Evolutionary conservation across 2,888 invertebrate genomes (phyloP), one percentile per base, ranked within the genome.

Genomic region (Gonocerus acuteangulatus): DNA sequence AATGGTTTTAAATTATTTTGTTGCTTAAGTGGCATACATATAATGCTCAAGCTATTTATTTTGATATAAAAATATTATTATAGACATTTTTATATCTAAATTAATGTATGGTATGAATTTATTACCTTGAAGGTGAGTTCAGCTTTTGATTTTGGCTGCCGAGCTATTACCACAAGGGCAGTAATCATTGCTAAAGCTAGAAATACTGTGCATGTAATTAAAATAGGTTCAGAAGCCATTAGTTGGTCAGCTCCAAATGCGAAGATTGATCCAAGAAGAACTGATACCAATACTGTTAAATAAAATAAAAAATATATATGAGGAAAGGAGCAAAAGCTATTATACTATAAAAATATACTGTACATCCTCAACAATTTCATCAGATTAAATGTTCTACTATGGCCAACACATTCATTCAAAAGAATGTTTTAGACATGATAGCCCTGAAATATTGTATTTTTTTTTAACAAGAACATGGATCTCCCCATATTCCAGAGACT

Each of bases 121-220:
- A 70, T 71, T 71, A 86, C 89, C 76, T 83, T 86, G 70, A 90
- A 90, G 2, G 86, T 79, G 48, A 90, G 75, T 62, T 84, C 74
- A 1, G 75, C 71, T 4, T 76, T 71, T 9, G 82, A 80, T 48
- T 78, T 73, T 0, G 90, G 90, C 74, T 90, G 90, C 16, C 64
- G 54, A n/a, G 52, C 62, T 11, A 64, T 59, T 16, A 64, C 52
- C 19, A 34, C 52, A 13, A 52, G 21, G 13, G 52, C 52, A 7
- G 21, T 39, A 2, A 52, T 15, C 52, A 52, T 52, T 15, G 36
- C 36, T 15, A 45, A 1, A 23, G 32, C 27, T 16, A 56, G 19
- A n/a, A 42, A 15, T 1, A 27, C 18, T 4, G 45, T 47, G 23
- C 45, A 45, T 13, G 36, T 11, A 6, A 56, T n/a, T 11, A 27